Evolutionary conservation across 1,140 invertebrate genomes (phyloP).

Genomic region (Pararge aegeria): DNA sequence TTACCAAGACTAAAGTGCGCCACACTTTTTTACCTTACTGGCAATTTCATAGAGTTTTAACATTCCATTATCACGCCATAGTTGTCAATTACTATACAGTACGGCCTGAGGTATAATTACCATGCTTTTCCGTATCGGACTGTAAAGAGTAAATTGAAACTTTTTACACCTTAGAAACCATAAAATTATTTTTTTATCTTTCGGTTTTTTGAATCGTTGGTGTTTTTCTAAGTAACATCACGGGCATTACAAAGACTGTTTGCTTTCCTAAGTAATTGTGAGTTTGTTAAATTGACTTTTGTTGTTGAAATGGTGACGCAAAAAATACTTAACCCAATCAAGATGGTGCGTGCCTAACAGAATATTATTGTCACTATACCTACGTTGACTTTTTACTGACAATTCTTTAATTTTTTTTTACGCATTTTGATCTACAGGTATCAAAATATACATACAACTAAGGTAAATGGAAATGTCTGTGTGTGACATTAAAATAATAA

Average conservation of each 20-base stretch:
- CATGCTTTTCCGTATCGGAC: not conserved
- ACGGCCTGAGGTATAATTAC: no score
- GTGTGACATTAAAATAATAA: no score
- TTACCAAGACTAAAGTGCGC: no score
- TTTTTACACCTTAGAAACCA: not conserved
- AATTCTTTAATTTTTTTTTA: not conserved
- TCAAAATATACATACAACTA: no score
- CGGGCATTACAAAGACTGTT: not conserved
- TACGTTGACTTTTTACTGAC: not conserved
- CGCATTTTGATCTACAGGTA: not conserved
- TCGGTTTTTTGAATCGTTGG: not conserved
- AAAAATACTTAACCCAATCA: not conserved
- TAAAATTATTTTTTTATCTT: not conserved
- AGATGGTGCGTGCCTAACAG: not conserved
- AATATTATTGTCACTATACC: not conserved
- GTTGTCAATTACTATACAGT: no score
- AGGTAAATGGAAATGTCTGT: no score
- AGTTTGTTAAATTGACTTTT: not conserved
- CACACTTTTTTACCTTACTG: no score
- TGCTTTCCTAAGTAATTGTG: not conserved
- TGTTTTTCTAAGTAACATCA: not conserved
- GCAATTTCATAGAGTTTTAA: no score
- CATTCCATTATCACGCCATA: no score
- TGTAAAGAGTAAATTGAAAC: not conserved
- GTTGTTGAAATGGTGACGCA: not conserved